These are phyloP conservation scores for Diarsia mendica DNA, from an alignment of 2,888 invertebrate species.

Conservation along the genomic window DNA sequence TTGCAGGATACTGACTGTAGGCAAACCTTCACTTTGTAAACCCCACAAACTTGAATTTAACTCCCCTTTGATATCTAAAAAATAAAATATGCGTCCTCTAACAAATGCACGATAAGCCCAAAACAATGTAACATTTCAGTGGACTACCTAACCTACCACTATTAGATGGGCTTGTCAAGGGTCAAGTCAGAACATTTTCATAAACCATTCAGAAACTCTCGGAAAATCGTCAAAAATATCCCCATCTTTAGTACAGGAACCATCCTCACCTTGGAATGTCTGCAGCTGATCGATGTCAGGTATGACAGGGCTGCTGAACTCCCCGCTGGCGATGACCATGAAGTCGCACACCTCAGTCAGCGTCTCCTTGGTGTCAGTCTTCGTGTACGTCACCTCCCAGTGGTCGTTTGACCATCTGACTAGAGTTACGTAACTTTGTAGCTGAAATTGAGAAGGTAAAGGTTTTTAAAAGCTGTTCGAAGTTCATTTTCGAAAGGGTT, in stretches of 20 bases:
- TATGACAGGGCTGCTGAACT: slow-evolving; percentile 78
- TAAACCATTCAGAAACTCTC: not conserved
- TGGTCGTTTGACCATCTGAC: slow-evolving; percentile 80
- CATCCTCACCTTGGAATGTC: slow-evolving; percentile 79
- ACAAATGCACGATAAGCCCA: no score
- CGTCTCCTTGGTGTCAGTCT: slow-evolving; percentile 81
- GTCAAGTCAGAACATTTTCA: not conserved
- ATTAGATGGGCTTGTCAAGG: not conserved
- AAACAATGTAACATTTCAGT: no score
- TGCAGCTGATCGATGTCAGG: slow-evolving; percentile 79
- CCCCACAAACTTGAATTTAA: no score
- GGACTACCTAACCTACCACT: no score
- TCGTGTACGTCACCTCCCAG: slow-evolving; percentile 88
- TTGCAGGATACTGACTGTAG: not conserved
- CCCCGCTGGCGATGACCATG: slow-evolving; percentile 93
- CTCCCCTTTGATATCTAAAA: no score
- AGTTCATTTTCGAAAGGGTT: not conserved
- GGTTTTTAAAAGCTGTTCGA: not conserved
- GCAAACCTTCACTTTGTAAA: not conserved
- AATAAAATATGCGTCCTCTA: no score
- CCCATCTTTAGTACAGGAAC: not conserved
- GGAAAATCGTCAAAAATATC: not conserved
- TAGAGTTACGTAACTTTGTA: slow-evolving; percentile 84
- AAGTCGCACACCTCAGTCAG: slow-evolving; percentile 90
- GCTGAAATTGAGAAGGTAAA: slow-evolving; percentile 75